These are phyloP conservation scores for Donacobius atricapilla DNA, from an alignment of 2,113 vertebrate genomes.

Conservation along the genomic window DNA sequence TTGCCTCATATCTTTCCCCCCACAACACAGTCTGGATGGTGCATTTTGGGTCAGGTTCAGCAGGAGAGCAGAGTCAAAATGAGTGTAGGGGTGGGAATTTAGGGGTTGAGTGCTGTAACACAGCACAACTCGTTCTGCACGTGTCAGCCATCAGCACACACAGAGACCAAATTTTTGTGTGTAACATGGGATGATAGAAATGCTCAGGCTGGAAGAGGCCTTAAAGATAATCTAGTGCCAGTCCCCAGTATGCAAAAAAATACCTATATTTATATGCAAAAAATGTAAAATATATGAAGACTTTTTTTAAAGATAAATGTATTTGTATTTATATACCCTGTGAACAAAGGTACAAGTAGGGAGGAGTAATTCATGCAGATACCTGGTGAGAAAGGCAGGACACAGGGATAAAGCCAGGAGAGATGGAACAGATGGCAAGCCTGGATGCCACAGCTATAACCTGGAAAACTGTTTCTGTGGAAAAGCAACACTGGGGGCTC, in stretches of 20 bases:
- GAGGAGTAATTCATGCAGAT: not conserved
- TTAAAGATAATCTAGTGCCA: not conserved
- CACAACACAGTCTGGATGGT: not conserved
- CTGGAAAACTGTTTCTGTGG: not conserved
- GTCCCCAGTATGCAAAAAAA: not conserved
- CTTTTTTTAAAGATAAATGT: rapidly evolving
- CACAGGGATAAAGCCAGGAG: not conserved
- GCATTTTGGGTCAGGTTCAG: not conserved
- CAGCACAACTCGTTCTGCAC: not conserved
- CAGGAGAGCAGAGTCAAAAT: not conserved
- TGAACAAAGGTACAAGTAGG: not conserved
- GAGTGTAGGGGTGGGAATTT: not conserved
- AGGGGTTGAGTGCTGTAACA: not conserved
- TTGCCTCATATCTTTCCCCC: not conserved
- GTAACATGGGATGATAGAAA: not conserved
- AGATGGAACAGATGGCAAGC: not conserved
- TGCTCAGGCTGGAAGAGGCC: not conserved
- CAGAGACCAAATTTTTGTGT: not conserved
- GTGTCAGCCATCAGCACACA: not conserved
- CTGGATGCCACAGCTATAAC: not conserved
- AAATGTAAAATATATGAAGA: not conserved
- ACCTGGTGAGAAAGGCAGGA: conserved; percentile 14
- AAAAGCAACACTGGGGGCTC: not conserved
- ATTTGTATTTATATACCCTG: not conserved
- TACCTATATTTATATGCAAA: not conserved